These are phyloP conservation scores for Sebastes cheni DNA, from an alignment of 2,797 vertebrate genomes.

Conservation along the genomic window DNA sequence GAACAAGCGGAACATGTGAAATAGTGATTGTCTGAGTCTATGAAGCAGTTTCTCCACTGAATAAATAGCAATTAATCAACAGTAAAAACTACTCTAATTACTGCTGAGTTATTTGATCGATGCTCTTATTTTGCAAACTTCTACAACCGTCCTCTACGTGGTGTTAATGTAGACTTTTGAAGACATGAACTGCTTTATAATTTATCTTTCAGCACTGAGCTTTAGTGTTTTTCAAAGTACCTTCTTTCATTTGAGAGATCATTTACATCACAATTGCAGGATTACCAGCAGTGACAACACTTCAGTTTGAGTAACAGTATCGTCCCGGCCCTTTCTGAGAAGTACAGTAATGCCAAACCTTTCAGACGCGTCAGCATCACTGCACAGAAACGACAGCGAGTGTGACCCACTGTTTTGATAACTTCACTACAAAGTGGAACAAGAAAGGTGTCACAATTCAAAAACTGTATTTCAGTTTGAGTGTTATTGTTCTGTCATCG, in stretches of 20 bases:
- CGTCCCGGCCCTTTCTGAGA: slow-evolving; percentile 49
- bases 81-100: neutral
- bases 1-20: neutral
- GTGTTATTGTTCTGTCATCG: slow-evolving; percentile 15
- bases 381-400: slow-evolving; percentile 24
- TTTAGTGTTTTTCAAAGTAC: neutral
- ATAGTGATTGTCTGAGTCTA: neutral
- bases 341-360: slow-evolving; percentile 40
- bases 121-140: neutral
- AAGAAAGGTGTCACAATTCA: slow-evolving; percentile 21
- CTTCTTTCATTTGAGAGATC: slow-evolving; percentile 7
- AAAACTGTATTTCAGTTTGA: slow-evolving; percentile 50
- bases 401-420: slow-evolving; percentile 19
- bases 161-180: neutral
- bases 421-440: slow-evolving; percentile 29
- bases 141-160: neutral
- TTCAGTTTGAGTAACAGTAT: slow-evolving; percentile 51
- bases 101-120: no score
- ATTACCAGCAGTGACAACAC: slow-evolving; percentile 39
- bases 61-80: neutral
- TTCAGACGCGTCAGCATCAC: slow-evolving; percentile 25
- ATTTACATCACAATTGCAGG: slow-evolving; percentile 14
- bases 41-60: neutral
- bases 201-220: neutral
- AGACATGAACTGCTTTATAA: neutral